Base-by-base conservation (phyloP, 2,888 invertebrate genomes). In the Yponomeuta malinellus region DNA sequence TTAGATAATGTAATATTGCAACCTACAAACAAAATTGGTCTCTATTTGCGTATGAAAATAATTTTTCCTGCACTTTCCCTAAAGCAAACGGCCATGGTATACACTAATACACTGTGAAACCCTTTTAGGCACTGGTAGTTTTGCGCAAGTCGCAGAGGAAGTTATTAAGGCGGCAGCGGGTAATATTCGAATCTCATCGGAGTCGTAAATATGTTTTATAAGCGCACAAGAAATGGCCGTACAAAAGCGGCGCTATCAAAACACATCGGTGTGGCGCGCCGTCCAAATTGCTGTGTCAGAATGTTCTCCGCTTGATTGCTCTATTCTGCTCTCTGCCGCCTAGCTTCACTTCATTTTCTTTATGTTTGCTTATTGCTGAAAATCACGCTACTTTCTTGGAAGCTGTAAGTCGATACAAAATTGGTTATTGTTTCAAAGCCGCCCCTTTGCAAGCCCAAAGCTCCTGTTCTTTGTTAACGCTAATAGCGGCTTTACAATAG, bases 261-360 rank as follows among this genome's bases (percentile, higher is more conserved):
- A 89, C 86, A 89, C 87, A 88, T 89, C 82, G 87, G 81, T 59
- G 71, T 6, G 79, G 83, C 84, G 15, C 69, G 23, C 81, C 82
- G 82, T 81, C 86, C 84, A 87, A 90, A 90, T 89, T 88, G 89
- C 89, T 88, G 85, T 87, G 89, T 89, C 90, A 90, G 86, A 88
- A 87, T 88, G 86, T 87, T 87, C 86, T 83, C 85, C 82, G 85
- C 81, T 83, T 89, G 90, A 90, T 91, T 91, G 89, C 87, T 87
- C 87, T 82, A 87, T 90, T 90, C 88, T 88, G 82, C 82, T 85
- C 80, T 81, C 81, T 78, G 81, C 77, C 80, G 81, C 81, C 78
- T 78, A 77, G 75, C 76, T 76, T 77, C 77, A 79, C 81, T 82
- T 81, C 80, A 80, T 82, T 80, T 77, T 78, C 79, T 85, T 84